Percentiles rank a stretch among this genome's conserved stretches.
Conservation (phyloP, 2,113 vertebrate genomes). For the Silurus meridionalis region DNA sequence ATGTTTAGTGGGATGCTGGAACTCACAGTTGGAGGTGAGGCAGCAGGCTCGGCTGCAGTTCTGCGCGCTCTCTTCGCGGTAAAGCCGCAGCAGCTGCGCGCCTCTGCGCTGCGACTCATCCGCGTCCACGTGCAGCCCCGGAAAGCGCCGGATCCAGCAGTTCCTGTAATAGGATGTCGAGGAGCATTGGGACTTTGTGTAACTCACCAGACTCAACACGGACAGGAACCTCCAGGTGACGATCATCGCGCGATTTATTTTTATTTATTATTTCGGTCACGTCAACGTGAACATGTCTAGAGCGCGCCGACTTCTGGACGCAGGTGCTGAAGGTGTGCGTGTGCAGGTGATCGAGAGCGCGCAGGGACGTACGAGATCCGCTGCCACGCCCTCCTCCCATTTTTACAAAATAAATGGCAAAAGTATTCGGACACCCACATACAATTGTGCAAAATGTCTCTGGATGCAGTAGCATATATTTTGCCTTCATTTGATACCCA, state of each 20-base stretch:
- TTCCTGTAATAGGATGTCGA: slow-evolving; percentile 82
- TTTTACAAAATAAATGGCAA: too few species aligned
- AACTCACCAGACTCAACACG: slow-evolving; percentile 65
- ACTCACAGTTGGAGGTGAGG: slow-evolving; percentile 76
- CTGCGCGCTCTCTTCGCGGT: slow-evolving; percentile 77
- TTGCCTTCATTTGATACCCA: too few species aligned
- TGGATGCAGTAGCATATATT: too few species aligned
- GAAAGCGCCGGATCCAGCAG: slow-evolving; percentile 93
- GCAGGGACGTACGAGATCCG: not conserved
- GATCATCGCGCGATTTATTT: slow-evolving; percentile 71
- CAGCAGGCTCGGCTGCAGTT: slow-evolving; percentile 88
- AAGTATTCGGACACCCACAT: too few species aligned
- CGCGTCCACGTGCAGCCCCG: slow-evolving; percentile 80
- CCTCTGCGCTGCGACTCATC: slow-evolving; percentile 82
- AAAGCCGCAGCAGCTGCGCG: slow-evolving; percentile 78
- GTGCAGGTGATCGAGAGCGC: not conserved
- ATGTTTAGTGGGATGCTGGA: not conserved
- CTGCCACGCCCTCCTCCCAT: not conserved
- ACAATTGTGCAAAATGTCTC: too few species aligned
- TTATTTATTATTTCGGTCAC: slow-evolving; percentile 51
- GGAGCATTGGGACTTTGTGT: slow-evolving; percentile 75
- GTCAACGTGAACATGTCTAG: slow-evolving; percentile 22
- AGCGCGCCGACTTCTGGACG: not conserved
- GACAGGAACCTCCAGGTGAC: slow-evolving; percentile 66
- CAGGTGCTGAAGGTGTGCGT: not conserved